Evolutionary conservation across 2,113 vertebrate species (phyloP), one percentile per base, ranked within the genome.

Genomic region (Hippopotamus amphibius): DNA sequence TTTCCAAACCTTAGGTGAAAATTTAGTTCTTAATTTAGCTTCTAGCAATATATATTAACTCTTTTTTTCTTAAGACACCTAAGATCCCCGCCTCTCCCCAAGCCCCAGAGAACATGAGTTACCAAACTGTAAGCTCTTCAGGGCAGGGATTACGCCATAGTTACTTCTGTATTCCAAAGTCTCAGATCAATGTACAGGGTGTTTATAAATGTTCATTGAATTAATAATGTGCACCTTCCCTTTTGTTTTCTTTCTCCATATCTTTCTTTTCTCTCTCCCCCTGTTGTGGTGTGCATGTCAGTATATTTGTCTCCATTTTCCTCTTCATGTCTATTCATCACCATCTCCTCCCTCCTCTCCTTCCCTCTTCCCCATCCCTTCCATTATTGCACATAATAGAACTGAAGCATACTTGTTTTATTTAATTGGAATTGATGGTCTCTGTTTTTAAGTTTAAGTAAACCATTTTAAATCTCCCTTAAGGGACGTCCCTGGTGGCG

Each of bases 11-110:
- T 72, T 28, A 79, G 6, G 17, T 71, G 19, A 57, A 82, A 88
- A 19, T 37, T 63, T 46, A 37, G 33, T 82, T 59, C 82, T 76
- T 77, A 37, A 83, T 55, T 48, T 65, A 50, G 26, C 77, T 92
- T 77, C 69, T 48, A 89, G 63, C 69, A 85, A 28, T 41, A 95
- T 92, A 77, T 95, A 83, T 33, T 66, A 76, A 89, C 19, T 65
- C 55, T 48, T 30, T 3, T 48, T 53, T 46, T 74, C 50, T 3
- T 19, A 28, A 76, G 43, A 46, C 19, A 65, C 46, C 37, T 6
- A 80, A 46, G 43, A 71, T 90, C 81, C 13, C 4, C 2, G 12
- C 55, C 61, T 81, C 74, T 46, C 17, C 53, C 5, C n/a, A 63
- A 28, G 14, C 48, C 41, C 71, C 46, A 85, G 10, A 57, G 63